A percentile compares a stretch with the other conserved stretches of the same genome.
Evolutionary conservation across 2,797 vertebrate genomes (phyloP).

Genomic region (Micromesistius poutassou): DNA sequence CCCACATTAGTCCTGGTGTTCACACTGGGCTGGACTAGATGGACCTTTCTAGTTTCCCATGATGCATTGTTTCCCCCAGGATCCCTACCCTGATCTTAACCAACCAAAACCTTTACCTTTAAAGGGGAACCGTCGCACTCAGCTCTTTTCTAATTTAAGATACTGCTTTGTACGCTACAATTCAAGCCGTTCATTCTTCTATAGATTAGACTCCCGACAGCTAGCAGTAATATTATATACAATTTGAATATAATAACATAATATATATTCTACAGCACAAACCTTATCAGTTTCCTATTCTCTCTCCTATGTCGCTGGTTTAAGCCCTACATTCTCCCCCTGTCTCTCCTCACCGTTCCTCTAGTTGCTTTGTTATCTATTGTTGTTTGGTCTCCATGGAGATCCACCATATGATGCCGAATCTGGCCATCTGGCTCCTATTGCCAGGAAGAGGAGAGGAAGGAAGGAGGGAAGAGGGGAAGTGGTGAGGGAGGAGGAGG

Average conservation of each 20-base stretch:
- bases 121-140: neutral
- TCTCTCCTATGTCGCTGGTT: neutral
- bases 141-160: neutral
- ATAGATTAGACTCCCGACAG: neutral
- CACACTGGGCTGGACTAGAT: neutral
- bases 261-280: neutral
- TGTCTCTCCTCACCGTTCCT: neutral
- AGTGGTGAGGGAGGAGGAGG: neutral
- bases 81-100: neutral
- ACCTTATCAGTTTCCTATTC: neutral
- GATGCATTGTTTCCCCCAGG: neutral
- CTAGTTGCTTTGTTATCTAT: neutral
- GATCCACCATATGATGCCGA: neutral
- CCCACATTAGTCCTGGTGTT: neutral
- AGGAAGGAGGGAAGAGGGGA: neutral
- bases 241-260: neutral
- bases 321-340: neutral
- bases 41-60: neutral
- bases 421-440: neutral
- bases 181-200: too few relatives aligned
- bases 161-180: neutral
- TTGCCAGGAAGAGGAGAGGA: neutral
- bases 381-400: constrained; percentile 1
- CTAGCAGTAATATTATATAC: neutral
- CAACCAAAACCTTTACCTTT: neutral